Conservation (phyloP, 64 coral and sea anemone genomes). For the Montipora sp. region DNA sequence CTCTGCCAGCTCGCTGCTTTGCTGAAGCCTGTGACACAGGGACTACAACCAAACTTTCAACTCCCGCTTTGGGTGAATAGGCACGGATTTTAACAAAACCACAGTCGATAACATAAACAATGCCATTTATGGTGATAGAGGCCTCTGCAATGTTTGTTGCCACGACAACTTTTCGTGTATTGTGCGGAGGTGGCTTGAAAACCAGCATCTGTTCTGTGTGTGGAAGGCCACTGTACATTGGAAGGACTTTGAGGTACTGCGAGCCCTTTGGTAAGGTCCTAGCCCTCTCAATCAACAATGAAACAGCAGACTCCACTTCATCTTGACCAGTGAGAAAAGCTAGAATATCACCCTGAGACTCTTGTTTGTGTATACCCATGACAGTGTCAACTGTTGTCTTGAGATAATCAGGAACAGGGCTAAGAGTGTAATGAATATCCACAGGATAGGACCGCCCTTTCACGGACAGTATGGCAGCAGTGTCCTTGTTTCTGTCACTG, state of each 20-base stretch:
- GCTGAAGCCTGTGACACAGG: conserved; percentile 90
- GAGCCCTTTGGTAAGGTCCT: conserved; percentile 86
- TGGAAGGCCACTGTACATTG: conserved; percentile 97
- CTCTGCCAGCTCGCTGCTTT: conserved; percentile 94
- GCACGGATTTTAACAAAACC: conserved; percentile 96
- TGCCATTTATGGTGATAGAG: conserved; percentile 96
- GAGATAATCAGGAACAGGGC: conserved; percentile 94
- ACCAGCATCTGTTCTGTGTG: conserved; percentile 98
- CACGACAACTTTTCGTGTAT: conserved; percentile 93
- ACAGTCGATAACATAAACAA: conserved; percentile 96
- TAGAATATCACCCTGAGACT: conserved; percentile 90
- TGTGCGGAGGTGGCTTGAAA: conserved; percentile 82
- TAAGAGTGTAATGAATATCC: conserved; percentile 79
- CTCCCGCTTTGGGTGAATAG: conserved; percentile 86
- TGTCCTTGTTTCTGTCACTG: conserved; percentile 87
- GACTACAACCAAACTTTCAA: conserved; percentile 92
- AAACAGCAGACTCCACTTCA: conserved; percentile 35
- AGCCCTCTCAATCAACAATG: conserved; percentile 90
- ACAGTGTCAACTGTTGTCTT: conserved; percentile 92
- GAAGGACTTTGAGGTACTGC: conserved; percentile 85
- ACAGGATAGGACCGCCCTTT: conserved; percentile 95
- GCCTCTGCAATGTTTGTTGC: conserved; percentile 99
- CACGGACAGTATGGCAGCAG: conserved; percentile 88
- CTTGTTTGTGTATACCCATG: conserved; percentile 94
- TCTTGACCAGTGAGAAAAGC: conserved; percentile 97